Evolutionary conservation across 2,113 vertebrate species (phyloP), one percentile per base, ranked within the genome.

Genomic region (Melanotaenia duboulayi): DNA sequence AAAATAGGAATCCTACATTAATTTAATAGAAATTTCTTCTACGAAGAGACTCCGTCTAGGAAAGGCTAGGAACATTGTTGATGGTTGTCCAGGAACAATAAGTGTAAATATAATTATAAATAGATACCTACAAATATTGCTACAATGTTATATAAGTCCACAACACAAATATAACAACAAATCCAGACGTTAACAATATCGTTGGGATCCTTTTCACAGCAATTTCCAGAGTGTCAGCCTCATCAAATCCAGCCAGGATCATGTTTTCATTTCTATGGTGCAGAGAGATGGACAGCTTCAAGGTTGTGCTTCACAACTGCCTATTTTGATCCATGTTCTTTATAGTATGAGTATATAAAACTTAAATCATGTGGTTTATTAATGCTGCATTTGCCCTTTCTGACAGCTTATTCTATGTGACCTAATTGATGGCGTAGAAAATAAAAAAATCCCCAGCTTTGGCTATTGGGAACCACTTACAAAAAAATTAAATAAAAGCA

Each of bases 1-100:
- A 59, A 68, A 66, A 81, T 25, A 39, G 52, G 71, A 80, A 75
- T 74, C 50, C 28, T 44, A 60, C 56, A 74, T 10, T 3, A 58
- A 55, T n/a, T 48, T 25, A 64, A 39, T 42, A 17, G 20, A 65
- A 35, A 46, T 68, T 39, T 68, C 32, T 42, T 55, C 39, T 51
- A 32, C 14, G 1, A 10, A 57, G 17, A 55, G 25, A 17, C 23
- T 51, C 16, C 52, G n/a, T 59, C 28, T 19, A 22, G 7, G 8
- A 35, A 37, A 16, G 35, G 25, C 48, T n/a, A n/a, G n/a, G n/a
- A 25, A 58, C 44, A 63, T 6, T 72, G 8, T 72, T 51, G 57
- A 39, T 59, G 32, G 6, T 35, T 40, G 56, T 39, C 25, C 17
- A 48, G 13, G 7, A 2, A 48, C 44, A 48, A 4, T 16, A 17